Evolutionary conservation across 2,888 invertebrate species (phyloP).

Genomic region (Andrena flavipes): DNA sequence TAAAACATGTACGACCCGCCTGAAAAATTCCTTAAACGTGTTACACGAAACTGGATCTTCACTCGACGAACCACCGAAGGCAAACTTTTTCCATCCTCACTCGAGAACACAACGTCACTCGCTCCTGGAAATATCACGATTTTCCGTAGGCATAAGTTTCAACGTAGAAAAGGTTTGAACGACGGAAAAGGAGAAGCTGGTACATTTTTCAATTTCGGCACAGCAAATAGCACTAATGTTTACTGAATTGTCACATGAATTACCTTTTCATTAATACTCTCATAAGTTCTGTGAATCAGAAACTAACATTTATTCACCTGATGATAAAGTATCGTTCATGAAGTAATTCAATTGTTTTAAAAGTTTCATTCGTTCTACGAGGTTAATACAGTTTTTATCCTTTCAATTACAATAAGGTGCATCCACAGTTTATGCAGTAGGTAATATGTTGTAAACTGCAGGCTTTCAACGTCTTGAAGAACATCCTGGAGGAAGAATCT

Average conservation of each 20-base stretch:
- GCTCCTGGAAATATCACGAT: slow-evolving; percentile 47
- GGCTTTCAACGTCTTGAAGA: background rate
- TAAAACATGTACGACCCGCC: slow-evolving; percentile 16
- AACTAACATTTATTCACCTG: too few species aligned
- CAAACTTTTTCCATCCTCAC: slow-evolving; percentile 56
- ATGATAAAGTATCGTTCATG: too few species aligned
- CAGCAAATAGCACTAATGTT: background rate
- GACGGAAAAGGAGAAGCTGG: background rate
- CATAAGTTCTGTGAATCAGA: too few species aligned
- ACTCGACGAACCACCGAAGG: slow-evolving; percentile 35
- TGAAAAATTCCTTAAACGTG: slow-evolving; percentile 48
- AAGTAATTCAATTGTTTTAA: too few species aligned
- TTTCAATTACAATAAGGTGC: background rate
- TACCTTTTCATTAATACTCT: too few species aligned
- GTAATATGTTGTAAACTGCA: background rate
- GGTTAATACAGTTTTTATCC: too few species aligned
- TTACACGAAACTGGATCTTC: slow-evolving; percentile 60
- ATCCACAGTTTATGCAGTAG: slow-evolving; percentile 1
- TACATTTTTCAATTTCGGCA: background rate
- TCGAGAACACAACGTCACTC: slow-evolving; percentile 52
- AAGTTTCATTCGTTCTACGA: too few species aligned
- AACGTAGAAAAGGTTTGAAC: background rate
- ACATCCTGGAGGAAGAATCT: background rate
- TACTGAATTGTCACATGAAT: too few species aligned
- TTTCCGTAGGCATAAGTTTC: slow-evolving; percentile 47